These are phyloP conservation scores for Pseudopipra pipra DNA, from an alignment of 2,113 vertebrate genomes.

Conservation along the genomic window DNA sequence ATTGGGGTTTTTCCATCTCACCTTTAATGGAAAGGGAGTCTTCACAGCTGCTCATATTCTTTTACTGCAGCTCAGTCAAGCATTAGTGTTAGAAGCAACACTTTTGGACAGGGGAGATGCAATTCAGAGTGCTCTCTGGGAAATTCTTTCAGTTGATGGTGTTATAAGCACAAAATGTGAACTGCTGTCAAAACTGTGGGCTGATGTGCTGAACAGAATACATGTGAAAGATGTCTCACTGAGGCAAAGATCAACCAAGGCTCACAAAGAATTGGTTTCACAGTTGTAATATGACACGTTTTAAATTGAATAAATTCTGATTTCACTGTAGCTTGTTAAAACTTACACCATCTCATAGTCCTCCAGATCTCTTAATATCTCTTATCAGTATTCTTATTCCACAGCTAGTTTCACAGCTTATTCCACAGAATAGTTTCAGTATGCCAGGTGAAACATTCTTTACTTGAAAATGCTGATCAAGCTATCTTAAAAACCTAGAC, in stretches of 20 bases:
- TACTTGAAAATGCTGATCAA: background rate
- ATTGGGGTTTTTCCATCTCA: background rate
- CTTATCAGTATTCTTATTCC: background rate
- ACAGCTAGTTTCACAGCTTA: no score
- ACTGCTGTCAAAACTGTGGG: background rate
- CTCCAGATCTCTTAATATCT: background rate
- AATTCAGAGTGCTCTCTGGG: background rate
- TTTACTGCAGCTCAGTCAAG: background rate
- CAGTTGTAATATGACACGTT: background rate
- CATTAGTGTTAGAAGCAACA: background rate
- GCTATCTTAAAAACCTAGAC: background rate
- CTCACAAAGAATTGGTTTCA: background rate
- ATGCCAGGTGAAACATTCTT: background rate
- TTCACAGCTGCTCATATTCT: background rate
- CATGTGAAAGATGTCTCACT: background rate
- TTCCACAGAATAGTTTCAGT: background rate
- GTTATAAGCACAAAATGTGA: background rate
- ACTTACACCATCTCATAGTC: background rate
- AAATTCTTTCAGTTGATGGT: background rate
- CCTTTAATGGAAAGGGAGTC: background rate
- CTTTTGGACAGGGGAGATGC: background rate
- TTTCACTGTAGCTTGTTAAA: conserved; percentile 9
- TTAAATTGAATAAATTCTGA: background rate
- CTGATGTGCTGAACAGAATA: background rate
- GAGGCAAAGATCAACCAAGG: background rate